phyloP scores from a whole-genome alignment of 2,888 invertebrate genomes.

The Polyommatus iphigenia region DNA sequence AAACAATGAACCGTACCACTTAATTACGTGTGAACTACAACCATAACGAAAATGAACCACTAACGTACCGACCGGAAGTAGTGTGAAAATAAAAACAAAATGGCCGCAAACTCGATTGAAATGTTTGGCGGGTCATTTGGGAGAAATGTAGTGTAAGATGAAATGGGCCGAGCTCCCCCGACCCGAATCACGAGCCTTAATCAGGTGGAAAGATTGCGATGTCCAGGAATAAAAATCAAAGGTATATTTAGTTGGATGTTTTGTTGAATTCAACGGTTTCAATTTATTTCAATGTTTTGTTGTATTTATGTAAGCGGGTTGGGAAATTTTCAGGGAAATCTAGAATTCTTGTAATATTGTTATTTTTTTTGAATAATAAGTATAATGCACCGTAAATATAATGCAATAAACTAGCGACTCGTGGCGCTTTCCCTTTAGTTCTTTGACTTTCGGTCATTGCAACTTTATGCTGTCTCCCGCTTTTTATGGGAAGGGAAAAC shows the following conservation, averaged over 20 bases:
- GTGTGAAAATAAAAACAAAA: slow-evolving; percentile 44
- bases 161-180: slow-evolving; percentile 46
- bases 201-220: slow-evolving; percentile 31
- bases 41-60: not conserved
- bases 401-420: too few species aligned
- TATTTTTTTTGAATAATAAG: too few species aligned
- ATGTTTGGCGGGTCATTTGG: slow-evolving; percentile 52
- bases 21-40: slow-evolving; percentile 3
- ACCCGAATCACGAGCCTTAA: slow-evolving; percentile 29
- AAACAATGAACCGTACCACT: not conserved
- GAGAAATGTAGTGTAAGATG: slow-evolving; percentile 49
- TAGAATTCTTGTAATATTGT: not conserved
- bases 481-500: too few species aligned
- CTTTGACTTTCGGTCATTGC: too few species aligned
- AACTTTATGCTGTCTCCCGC: too few species aligned
- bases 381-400: too few species aligned
- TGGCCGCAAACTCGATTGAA: slow-evolving; percentile 47
- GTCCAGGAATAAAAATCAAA: slow-evolving; percentile 27
- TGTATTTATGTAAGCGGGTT: not conserved
- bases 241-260: slow-evolving; percentile 10
- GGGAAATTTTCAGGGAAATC: too few species aligned
- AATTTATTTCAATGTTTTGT: not conserved
- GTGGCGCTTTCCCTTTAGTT: too few species aligned
- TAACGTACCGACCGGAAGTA: not conserved
- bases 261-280: not conserved